Evolutionary conservation across 2,797 vertebrate genomes (phyloP), one percentile per base, ranked within the genome.

Genomic region (Apogon hyalosoma): DNA sequence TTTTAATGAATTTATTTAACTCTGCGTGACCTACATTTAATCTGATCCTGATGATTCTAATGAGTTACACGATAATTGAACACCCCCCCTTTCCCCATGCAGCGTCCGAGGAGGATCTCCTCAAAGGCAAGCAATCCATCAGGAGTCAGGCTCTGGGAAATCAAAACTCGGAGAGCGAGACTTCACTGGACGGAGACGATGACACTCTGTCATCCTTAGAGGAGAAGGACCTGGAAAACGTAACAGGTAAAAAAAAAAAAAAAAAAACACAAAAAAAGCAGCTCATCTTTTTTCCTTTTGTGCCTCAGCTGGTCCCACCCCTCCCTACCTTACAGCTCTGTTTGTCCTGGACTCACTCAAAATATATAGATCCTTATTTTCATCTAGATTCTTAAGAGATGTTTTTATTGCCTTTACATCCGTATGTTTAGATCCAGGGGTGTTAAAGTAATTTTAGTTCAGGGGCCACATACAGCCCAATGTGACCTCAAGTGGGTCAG

Each of bases 51-150:
- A 7, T n/a, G 5, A 28, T 16, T 41, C n/a, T 45, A 11, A 55
- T 61, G 36, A n/a, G 36, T 38, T 49, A 49, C 53, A 63, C 2
- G 36, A 63, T 67, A 64, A 87, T 3, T 28, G 24, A 28, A 28
- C 24, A 69, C 41, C 36, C 6, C 75, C 3, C 18, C 68, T 55
- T 75, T 85, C 73, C 86, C 82, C 42, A 88, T 92, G 69, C 92
- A 99, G 98, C 92, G 73, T 92, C 95, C 0, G 95, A 97, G 79
- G 97, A 98, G 81, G 96, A 98, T 80, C 90, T 97, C 75, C 95
- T 97, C 76, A 98, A 96, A 94, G 95, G 96, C 84, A 96, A 97
- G 81, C 97, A 96, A 92, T 96, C 97, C 85, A 96, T 99, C 94
- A 95, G 92, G 85, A 93, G 94, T 82, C 96, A 96, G 80, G 93